These are phyloP conservation scores for Holcopasites calliopsidis DNA, from an alignment of 1,140 invertebrate species.

Conservation along the genomic window DNA sequence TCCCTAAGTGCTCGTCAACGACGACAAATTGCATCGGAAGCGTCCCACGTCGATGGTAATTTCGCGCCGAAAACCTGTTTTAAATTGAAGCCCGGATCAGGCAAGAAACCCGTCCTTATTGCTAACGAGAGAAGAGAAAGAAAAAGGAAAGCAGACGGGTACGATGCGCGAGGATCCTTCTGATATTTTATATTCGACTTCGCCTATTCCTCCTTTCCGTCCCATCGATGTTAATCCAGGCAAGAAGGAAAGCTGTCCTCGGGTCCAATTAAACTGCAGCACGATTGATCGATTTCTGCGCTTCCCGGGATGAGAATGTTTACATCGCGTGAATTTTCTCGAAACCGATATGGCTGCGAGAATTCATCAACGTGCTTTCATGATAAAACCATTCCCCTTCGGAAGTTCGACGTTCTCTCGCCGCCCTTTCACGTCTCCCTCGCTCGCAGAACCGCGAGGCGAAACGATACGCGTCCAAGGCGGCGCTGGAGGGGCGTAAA, in stretches of 20 bases:
- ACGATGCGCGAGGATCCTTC: background rate
- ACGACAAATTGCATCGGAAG: conserved; percentile 31
- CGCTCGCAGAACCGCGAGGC: background rate
- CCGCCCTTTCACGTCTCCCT: background rate
- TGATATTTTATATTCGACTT: background rate
- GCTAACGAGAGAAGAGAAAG: background rate
- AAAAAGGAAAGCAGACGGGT: background rate
- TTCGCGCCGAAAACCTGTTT: conserved; percentile 31
- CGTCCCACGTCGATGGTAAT: conserved; percentile 17
- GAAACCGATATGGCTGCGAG: background rate
- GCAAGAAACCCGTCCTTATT: conserved; percentile 21
- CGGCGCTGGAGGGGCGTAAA: background rate
- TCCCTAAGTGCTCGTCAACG: conserved; percentile 6
- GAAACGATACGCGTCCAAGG: conserved; percentile 13
- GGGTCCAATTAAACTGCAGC: too few species aligned
- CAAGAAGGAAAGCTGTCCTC: too few species aligned
- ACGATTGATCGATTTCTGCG: too few species aligned
- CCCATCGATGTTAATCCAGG: too few species aligned
- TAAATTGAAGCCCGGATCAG: conserved; percentile 26
- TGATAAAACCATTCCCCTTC: background rate
- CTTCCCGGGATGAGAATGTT: too few species aligned
- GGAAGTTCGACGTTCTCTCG: background rate
- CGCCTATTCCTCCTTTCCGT: background rate
- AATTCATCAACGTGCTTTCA: background rate
- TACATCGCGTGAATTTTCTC: background rate